Evolutionary conservation across 2,797 vertebrate genomes (phyloP).

Genomic region (Limosa lapponica): DNA sequence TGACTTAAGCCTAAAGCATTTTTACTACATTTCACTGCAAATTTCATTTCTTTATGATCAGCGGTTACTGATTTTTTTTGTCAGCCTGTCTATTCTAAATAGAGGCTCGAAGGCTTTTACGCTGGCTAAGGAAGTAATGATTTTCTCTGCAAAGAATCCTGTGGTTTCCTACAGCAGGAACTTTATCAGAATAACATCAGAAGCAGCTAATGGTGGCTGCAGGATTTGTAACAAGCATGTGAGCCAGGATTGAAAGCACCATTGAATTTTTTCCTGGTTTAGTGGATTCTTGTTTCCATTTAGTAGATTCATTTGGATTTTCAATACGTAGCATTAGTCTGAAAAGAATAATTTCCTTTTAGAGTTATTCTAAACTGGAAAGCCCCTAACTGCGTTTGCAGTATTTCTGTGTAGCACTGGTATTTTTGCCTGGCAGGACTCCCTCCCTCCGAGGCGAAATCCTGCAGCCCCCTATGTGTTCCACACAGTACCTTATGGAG

Average conservation of each 20-base stretch:
- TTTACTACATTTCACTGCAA: neutral
- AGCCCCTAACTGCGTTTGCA: neutral
- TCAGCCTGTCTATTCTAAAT: neutral
- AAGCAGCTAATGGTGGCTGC: slow-evolving; percentile 21
- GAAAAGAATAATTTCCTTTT: slow-evolving; percentile 26
- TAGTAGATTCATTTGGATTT: slow-evolving; percentile 22
- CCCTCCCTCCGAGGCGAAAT: neutral
- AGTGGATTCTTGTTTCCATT: slow-evolving; percentile 21
- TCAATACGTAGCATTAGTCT: neutral
- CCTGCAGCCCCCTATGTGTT: neutral
- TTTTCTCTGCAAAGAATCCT: slow-evolving; percentile 50
- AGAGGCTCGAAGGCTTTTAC: neutral
- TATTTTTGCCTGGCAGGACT: slow-evolving; percentile 26
- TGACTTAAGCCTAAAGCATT: neutral
- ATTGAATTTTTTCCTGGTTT: slow-evolving; percentile 11
- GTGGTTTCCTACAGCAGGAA: slow-evolving; percentile 45
- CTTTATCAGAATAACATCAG: slow-evolving; percentile 33
- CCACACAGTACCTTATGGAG: neutral
- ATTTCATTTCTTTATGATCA: slow-evolving; percentile 18
- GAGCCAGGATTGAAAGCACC: neutral
- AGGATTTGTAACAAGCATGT: slow-evolving; percentile 17
- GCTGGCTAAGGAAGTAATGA: neutral
- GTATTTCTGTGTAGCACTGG: neutral
- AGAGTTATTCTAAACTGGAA: neutral
- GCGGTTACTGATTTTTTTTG: slow-evolving; percentile 21